Evolutionary conservation across 2,888 invertebrate genomes (phyloP).

Genomic region (Synanthedon vespiformis): DNA sequence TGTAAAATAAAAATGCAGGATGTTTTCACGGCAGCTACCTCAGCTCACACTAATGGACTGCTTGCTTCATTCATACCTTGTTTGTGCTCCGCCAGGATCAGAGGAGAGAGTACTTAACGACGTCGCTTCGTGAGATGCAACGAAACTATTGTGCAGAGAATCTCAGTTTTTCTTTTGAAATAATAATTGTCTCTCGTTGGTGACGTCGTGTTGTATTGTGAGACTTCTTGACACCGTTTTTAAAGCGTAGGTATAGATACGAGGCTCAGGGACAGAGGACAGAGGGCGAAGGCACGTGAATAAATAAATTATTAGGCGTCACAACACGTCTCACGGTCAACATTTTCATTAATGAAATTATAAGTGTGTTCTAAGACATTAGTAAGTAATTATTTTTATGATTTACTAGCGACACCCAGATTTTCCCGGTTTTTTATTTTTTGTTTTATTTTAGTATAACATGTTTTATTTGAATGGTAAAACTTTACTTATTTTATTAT

Average conservation of each 20-base stretch:
- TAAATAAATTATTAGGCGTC: too few relatives aligned
- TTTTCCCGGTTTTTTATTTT: too few relatives aligned
- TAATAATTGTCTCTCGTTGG: background rate
- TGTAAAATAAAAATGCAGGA: conserved; percentile 10
- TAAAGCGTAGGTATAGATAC: background rate
- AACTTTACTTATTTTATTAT: too few relatives aligned
- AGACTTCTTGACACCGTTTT: background rate
- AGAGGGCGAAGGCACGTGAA: too few relatives aligned
- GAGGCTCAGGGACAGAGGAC: background rate
- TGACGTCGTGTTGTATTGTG: background rate
- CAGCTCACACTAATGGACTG: conserved; percentile 32
- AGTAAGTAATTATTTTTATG: too few relatives aligned
- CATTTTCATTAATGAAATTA: too few relatives aligned
- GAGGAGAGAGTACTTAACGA: conserved; percentile 21
- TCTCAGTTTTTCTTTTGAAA: background rate
- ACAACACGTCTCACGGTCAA: too few relatives aligned
- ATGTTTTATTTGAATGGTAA: too few relatives aligned
- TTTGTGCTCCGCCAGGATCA: conserved; percentile 26
- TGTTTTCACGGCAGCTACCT: conserved; percentile 16
- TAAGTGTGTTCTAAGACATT: too few relatives aligned
- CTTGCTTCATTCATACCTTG: conserved; percentile 30
- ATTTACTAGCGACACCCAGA: too few relatives aligned
- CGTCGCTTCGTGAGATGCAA: conserved; percentile 13
- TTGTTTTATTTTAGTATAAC: too few relatives aligned
- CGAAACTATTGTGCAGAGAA: conserved; percentile 4